These are phyloP conservation scores for Drosophila barbarae DNA, from an alignment of 2,888 invertebrate genomes.

Conservation along the genomic window DNA sequence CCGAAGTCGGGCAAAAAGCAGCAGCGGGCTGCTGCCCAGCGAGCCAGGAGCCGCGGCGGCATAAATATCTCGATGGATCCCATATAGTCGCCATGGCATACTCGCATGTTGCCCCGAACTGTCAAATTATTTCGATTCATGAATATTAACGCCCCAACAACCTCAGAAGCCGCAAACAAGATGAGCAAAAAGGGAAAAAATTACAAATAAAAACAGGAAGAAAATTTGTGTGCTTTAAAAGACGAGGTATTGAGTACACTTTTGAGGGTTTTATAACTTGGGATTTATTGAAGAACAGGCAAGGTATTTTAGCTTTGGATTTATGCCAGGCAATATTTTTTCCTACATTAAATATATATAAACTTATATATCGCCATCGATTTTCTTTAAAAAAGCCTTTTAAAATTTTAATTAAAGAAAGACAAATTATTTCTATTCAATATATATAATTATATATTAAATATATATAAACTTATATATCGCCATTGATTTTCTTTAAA, in stretches of 20 bases:
- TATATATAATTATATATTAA: not conserved
- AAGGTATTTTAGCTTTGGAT: no score
- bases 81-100: constrained; percentile 51
- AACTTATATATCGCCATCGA: no score
- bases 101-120: constrained; percentile 75
- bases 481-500: no score
- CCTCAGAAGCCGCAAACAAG: constrained; percentile 41
- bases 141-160: constrained; percentile 73
- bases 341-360: not conserved
- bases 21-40: constrained; percentile 18
- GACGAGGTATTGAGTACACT: constrained; percentile 24
- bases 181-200: constrained; percentile 28
- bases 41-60: constrained; percentile 44
- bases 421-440: not conserved
- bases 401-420: not conserved
- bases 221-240: constrained; percentile 3
- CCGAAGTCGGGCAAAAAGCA: constrained; percentile 10
- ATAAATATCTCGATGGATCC: constrained; percentile 64
- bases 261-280: not conserved
- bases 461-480: not conserved
- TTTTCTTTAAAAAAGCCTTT: not conserved
- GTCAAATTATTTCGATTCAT: constrained; percentile 75
- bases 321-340: not conserved
- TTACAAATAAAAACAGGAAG: constrained; percentile 12
- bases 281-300: not conserved